Evolutionary conservation across 2,888 invertebrate species (phyloP).

Genomic region (Orthosia gothica): DNA sequence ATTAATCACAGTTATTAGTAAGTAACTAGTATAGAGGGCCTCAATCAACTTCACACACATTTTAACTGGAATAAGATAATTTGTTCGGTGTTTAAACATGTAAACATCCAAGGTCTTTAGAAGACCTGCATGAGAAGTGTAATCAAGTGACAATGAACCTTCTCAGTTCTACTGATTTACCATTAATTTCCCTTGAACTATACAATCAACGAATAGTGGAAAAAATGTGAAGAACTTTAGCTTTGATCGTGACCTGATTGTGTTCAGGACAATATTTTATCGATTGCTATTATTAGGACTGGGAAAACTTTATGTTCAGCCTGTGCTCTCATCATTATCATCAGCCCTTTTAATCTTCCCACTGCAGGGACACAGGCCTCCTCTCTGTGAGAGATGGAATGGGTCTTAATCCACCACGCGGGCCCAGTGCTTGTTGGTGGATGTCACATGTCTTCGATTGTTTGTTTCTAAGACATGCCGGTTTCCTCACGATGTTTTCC

Average conservation of each 20-base stretch:
- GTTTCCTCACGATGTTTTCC: too few relatives aligned
- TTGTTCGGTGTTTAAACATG: conserved; percentile 16
- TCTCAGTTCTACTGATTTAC: conserved; percentile 18
- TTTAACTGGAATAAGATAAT: conserved; percentile 8
- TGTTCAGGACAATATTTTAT: not conserved
- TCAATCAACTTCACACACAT: not conserved
- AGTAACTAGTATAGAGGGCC: too few relatives aligned
- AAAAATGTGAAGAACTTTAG: conserved; percentile 14
- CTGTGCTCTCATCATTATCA: too few relatives aligned
- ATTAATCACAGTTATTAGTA: conserved; percentile 47
- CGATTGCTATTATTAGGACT: too few relatives aligned
- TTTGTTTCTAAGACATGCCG: too few relatives aligned
- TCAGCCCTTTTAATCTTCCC: too few relatives aligned
- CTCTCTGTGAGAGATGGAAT: too few relatives aligned
- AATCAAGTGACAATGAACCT: conserved; percentile 20
- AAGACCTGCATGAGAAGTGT: not conserved
- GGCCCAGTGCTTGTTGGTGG: too few relatives aligned
- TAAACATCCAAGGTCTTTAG: not conserved
- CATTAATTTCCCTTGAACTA: conserved; percentile 40
- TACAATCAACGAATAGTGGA: conserved; percentile 5
- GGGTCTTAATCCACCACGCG: too few relatives aligned
- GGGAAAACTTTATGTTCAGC: too few relatives aligned
- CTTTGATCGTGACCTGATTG: conserved; percentile 8
- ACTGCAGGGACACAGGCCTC: too few relatives aligned
- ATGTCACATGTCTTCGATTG: too few relatives aligned